A percentile compares a stretch with the other conserved stretches of the same genome.
Evolutionary conservation across 2,888 invertebrate genomes (phyloP).

Genomic region (Didymodactylos carnosus): DNA sequence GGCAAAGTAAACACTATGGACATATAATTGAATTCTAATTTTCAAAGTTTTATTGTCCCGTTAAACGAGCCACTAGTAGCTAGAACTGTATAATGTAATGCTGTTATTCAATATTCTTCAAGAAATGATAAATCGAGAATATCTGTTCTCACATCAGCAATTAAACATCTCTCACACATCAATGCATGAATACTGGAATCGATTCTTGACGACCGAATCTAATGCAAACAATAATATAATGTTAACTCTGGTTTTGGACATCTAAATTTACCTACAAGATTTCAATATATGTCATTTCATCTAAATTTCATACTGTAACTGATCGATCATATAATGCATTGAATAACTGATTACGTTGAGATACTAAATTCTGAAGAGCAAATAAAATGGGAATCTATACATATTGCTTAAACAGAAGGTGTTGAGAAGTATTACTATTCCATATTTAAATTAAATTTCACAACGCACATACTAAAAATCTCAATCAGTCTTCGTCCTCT

Average conservation of each 20-base stretch:
- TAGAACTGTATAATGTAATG: constrained; percentile 64
- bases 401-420: constrained; percentile 33
- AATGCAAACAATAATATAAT: constrained; percentile 17
- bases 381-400: too few species aligned
- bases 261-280: constrained; percentile 44
- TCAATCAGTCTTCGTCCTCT: background rate
- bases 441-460: constrained; percentile 57
- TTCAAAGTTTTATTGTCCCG: constrained; percentile 66
- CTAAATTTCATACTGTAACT: constrained; percentile 80
- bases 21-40: constrained; percentile 52
- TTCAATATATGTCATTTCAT: constrained; percentile 87
- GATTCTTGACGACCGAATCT: constrained; percentile 68
- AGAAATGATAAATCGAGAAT: constrained; percentile 31
- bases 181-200: constrained; percentile 68
- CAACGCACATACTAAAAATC: constrained; percentile 43
- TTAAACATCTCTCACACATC: constrained; percentile 61
- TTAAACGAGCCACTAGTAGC: constrained; percentile 74
- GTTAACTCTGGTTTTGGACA: background rate
- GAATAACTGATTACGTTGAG: constrained; percentile 61
- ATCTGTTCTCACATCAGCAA: constrained; percentile 51
- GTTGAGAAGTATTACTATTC: constrained; percentile 55
- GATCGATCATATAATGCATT: constrained; percentile 38
- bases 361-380: constrained; percentile 49
- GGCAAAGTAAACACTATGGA: constrained; percentile 50
- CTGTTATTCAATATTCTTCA: constrained; percentile 61